Conservation (phyloP, 2,888 invertebrate species). For the Campoplex capitator region DNA sequence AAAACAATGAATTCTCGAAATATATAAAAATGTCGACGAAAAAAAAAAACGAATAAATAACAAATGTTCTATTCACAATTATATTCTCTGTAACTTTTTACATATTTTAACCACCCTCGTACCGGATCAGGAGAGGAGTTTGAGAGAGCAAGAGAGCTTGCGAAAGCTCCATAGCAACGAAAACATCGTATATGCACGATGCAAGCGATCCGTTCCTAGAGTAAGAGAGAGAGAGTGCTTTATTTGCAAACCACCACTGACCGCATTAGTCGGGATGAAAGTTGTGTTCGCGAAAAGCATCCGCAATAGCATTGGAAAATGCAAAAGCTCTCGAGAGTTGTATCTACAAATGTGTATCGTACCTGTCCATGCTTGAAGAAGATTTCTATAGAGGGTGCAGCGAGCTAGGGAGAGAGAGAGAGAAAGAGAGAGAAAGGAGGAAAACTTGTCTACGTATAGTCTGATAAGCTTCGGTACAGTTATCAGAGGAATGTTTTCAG, state of each 20-base stretch:
- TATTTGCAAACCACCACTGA: slow-evolving; percentile 46
- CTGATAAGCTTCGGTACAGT: background rate
- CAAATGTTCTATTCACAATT: background rate
- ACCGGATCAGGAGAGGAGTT: background rate
- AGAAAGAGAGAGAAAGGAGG: background rate
- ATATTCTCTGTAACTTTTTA: background rate
- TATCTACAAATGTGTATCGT: slow-evolving; percentile 20
- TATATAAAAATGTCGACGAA: background rate
- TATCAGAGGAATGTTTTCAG: slow-evolving; percentile 17
- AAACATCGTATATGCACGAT: background rate
- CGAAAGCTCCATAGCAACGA: slow-evolving; percentile 31
- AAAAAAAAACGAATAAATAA: background rate
- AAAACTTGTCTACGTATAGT: slow-evolving; percentile 9
- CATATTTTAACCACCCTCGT: background rate
- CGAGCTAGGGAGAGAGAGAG: background rate
- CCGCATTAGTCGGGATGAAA: slow-evolving; percentile 56
- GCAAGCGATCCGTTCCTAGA: background rate
- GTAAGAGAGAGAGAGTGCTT: slow-evolving; percentile 3
- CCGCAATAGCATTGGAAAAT: slow-evolving; percentile 42
- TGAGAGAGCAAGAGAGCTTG: slow-evolving; percentile 12
- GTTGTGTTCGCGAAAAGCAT: slow-evolving; percentile 27
- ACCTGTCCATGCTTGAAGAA: slow-evolving; percentile 39
- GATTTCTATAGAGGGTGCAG: slow-evolving; percentile 47
- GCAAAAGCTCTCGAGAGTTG: slow-evolving; percentile 36
- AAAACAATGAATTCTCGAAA: background rate